phyloP scores from a whole-genome alignment of 2,888 invertebrate genomes.

The Acrobasis repandana region DNA sequence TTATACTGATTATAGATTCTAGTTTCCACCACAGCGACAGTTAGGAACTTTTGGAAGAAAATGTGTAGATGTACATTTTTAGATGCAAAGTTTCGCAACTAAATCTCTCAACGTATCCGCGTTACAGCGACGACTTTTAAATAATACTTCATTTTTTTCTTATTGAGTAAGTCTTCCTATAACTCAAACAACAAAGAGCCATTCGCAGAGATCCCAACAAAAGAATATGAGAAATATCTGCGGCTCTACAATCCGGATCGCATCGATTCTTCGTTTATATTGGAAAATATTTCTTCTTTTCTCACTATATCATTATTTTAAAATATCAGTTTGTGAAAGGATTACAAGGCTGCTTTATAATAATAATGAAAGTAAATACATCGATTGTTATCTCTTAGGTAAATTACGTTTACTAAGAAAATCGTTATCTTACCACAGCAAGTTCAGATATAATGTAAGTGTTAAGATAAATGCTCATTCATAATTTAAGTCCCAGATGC shows the following conservation, averaged over 20 bases:
- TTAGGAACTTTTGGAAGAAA: background rate
- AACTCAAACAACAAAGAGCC: conserved; percentile 74
- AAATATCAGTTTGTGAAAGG: background rate
- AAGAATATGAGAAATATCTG: conserved; percentile 78
- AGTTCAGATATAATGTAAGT: conserved; percentile 18
- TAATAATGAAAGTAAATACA: background rate
- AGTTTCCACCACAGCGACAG: background rate
- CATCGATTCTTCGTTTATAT: conserved; percentile 67
- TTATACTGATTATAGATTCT: background rate
- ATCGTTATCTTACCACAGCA: background rate
- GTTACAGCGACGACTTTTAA: conserved; percentile 52
- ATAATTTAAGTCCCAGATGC: conserved; percentile 54
- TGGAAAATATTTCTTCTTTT: conserved; percentile 69
- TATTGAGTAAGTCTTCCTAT: conserved; percentile 66
- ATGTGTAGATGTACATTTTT: background rate
- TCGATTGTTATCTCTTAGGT: conserved; percentile 6
- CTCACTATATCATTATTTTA: conserved; percentile 27
- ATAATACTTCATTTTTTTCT: conserved; percentile 67
- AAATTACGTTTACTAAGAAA: conserved; percentile 7
- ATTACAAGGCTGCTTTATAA: too few relatives aligned
- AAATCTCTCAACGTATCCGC: conserved; percentile 40
- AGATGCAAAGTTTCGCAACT: conserved; percentile 39
- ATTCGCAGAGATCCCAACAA: conserved; percentile 68
- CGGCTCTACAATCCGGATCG: conserved; percentile 67
- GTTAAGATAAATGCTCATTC: conserved; percentile 39